A percentile compares a stretch with the other conserved stretches of the same genome.
These are phyloP conservation scores for Microctenopoma steveboyesi DNA, from an alignment of 2,797 vertebrate genomes.

Conservation along the genomic window DNA sequence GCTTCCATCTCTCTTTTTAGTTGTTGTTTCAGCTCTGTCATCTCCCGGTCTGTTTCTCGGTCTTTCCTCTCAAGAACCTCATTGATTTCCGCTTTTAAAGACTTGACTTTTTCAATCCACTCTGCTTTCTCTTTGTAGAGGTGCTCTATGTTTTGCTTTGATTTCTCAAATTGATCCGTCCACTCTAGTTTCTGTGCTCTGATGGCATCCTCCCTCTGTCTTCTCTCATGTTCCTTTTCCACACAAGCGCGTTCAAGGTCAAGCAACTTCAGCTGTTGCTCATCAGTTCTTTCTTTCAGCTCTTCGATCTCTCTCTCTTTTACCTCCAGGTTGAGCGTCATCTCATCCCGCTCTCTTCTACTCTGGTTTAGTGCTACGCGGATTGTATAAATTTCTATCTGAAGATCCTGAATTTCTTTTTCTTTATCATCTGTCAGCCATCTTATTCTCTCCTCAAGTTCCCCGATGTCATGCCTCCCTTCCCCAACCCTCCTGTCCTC, in stretches of 20 bases:
- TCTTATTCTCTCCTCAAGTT: conserved; percentile 79
- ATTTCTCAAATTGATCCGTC: conserved; percentile 31
- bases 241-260: conserved; percentile 61
- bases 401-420: conserved; percentile 78
- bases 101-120: conserved; percentile 39
- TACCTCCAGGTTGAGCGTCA: conserved; percentile 52
- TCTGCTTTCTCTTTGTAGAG: conserved; percentile 53
- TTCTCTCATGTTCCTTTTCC: conserved; percentile 57
- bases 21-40: conserved; percentile 40
- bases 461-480: conserved; percentile 64
- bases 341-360: conserved; percentile 50
- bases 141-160: conserved; percentile 37
- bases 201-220: conserved; percentile 56
- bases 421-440: conserved; percentile 82
- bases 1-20: conserved; percentile 44
- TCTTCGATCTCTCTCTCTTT: conserved; percentile 78
- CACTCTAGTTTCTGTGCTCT: conserved; percentile 31
- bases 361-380: conserved; percentile 49
- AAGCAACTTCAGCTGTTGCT: conserved; percentile 75
- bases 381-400: conserved; percentile 65
- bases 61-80: conserved; percentile 46
- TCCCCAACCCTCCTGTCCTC: conserved; percentile 58
- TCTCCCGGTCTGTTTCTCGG: conserved; percentile 22
- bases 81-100: conserved; percentile 48
- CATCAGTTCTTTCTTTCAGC: conserved; percentile 74